phyloP scores from a whole-genome alignment of 2,888 invertebrate species.

The Escarpia spicata region DNA sequence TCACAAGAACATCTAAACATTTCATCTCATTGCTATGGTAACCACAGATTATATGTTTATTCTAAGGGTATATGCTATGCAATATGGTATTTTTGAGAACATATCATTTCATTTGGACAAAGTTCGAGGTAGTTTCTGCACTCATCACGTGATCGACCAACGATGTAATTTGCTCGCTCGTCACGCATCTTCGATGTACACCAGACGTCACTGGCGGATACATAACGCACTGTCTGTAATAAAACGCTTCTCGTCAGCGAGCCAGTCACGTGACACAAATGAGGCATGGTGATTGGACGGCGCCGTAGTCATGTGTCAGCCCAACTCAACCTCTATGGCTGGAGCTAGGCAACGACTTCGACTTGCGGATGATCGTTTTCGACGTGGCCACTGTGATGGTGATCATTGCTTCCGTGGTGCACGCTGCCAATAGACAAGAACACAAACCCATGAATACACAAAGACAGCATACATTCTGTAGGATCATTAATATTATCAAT shows the following conservation, averaged over 20 bases:
- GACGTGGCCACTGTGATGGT: not conserved
- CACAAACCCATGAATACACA: not conserved
- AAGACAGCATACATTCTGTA: not conserved
- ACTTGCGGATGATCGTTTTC: not conserved
- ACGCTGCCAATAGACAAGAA: not conserved
- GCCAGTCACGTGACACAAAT: not conserved
- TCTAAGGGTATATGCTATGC: not conserved
- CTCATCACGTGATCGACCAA: not conserved
- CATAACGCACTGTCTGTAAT: not conserved
- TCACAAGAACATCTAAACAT: not conserved
- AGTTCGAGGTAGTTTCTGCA: not conserved
- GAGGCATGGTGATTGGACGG: not conserved
- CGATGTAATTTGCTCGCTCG: not conserved
- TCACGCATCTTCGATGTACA: not conserved
- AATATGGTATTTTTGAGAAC: not conserved
- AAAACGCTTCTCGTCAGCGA: not conserved
- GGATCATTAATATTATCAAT: too few relatives aligned
- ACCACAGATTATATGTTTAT: not conserved
- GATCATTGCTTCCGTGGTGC: not conserved
- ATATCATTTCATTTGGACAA: not conserved
- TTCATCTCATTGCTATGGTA: not conserved
- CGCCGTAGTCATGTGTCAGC: not conserved
- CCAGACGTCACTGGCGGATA: not conserved
- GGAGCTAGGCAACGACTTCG: conserved; percentile 16
- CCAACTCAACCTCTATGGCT: not conserved